A percentile compares a stretch with the other conserved stretches of the same genome.
Conservation (phyloP, 2,888 invertebrate genomes). For the Leucoptera coffeella region DNA sequence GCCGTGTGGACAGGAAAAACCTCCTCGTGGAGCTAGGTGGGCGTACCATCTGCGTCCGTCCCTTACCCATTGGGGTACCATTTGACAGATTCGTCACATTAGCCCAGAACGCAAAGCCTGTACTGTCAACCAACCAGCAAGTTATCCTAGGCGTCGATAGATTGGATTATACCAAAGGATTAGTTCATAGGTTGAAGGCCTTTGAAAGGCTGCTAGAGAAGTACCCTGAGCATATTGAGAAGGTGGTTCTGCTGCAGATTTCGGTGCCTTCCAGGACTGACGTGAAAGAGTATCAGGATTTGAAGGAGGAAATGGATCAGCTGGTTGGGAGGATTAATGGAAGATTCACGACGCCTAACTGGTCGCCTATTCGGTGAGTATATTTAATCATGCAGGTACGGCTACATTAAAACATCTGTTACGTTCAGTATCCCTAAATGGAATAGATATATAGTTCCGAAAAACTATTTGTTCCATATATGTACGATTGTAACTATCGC, state of each 20-base stretch:
- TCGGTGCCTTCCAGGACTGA: conserved; percentile 86
- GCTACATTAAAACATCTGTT: too few species aligned
- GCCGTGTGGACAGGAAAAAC: conserved; percentile 83
- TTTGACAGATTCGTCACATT: conserved; percentile 79
- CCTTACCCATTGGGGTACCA: conserved; percentile 85
- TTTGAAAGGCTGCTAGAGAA: conserved; percentile 76
- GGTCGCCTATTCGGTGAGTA: conserved; percentile 86
- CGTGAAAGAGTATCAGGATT: conserved; percentile 82
- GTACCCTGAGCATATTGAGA: conserved; percentile 80
- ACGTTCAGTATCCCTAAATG: too few species aligned
- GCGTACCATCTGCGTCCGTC: conserved; percentile 74
- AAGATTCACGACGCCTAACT: conserved; percentile 82
- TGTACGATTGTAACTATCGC: too few species aligned
- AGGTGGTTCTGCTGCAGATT: conserved; percentile 76
- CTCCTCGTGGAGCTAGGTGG: conserved; percentile 83
- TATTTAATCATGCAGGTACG: too few species aligned
- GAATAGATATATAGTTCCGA: too few species aligned
- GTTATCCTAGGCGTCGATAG: conserved; percentile 84
- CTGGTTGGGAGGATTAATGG: conserved; percentile 84
- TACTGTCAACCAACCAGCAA: conserved; percentile 68
- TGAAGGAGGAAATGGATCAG: conserved; percentile 88
- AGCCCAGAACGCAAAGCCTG: conserved; percentile 63
- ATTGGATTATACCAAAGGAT: conserved; percentile 85
- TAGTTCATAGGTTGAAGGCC: conserved; percentile 74
- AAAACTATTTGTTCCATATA: too few species aligned